These are phyloP conservation scores for Erpobdella octoculata DNA, from an alignment of 2,888 invertebrate species.

Conservation along the genomic window DNA sequence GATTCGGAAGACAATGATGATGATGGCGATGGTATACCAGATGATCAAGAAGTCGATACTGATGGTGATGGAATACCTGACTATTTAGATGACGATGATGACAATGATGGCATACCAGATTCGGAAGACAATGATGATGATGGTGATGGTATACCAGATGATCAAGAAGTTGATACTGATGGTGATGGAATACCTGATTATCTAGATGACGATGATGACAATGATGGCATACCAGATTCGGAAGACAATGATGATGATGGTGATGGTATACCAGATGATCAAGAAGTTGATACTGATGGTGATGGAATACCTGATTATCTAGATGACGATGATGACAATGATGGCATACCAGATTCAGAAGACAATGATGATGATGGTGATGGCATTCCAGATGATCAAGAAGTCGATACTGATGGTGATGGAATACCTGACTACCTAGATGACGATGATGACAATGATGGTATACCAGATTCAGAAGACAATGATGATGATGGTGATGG, in stretches of 20 bases:
- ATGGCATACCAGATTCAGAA: constrained; percentile 45
- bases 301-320: constrained; percentile 40
- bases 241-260: constrained; percentile 41
- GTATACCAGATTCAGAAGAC: constrained; percentile 37
- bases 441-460: constrained; percentile 36
- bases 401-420: constrained; percentile 39
- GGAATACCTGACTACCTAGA: constrained; percentile 35
- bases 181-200: constrained; percentile 42
- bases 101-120: constrained; percentile 41
- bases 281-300: constrained; percentile 40
- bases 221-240: constrained; percentile 41
- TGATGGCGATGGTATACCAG: constrained; percentile 40
- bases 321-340: constrained; percentile 42
- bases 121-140: constrained; percentile 37
- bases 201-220: constrained; percentile 36
- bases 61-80: constrained; percentile 40
- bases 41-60: constrained; percentile 34
- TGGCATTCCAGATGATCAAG: constrained; percentile 39
- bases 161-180: constrained; percentile 35
- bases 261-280: constrained; percentile 46
- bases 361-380: constrained; percentile 47
- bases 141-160: constrained; percentile 43
- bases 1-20: constrained; percentile 33
- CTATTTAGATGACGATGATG: constrained; percentile 38
- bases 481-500: constrained; percentile 36